Base-by-base conservation (phyloP, 2,888 invertebrate species). In the Amiota mariae region DNA sequence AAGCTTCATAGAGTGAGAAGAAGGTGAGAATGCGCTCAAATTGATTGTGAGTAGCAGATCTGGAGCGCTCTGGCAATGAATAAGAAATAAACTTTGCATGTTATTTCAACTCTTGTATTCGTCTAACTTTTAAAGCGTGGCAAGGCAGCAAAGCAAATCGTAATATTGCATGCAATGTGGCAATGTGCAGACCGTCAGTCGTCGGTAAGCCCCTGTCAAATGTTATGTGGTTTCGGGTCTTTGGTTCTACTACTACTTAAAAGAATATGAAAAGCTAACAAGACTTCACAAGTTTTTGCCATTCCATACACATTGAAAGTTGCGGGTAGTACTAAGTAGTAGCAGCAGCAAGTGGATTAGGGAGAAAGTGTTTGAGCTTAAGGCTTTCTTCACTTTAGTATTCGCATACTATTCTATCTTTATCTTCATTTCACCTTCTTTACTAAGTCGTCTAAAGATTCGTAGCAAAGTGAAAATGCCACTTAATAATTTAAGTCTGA, bases 81-180 rank as follows among this genome's bases (percentile, higher is more conserved):
- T 54, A 54, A 54, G 54, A 54, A 54, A 54, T 54, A 54, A 54
- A 54, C 54, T 54, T n/a, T 54, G 54, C 54, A 54, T 54, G 13
- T 54, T 54, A 54, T 54, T 15, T 54, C 13, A 54, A 13, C 54
- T 15, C 54, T 13, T 54, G 54, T 54, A 15, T 54, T 13, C 51
- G 54, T 54, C n/a, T 54, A 12, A n/a, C n/a, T 54, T 13, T 54
- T 8, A 15, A 15, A 15, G 11, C 8, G 54, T 54, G 13, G 54
- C n/a, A 54, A 9, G 13, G n/a, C 8, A 13, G n/a, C n/a, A n/a
- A n/a, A 15, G 54, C 54, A 54, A 54, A 54, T 54, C 54, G 54
- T 15, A 54, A 54, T 1, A 54, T 54, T 13, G 54, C 54, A 15
- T 54, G 54, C 13, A 15, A 15, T 54, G 54, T 54, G 54, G 54